Percentiles rank a stretch among this genome's conserved stretches.
Conservation (phyloP, 2,113 vertebrate species). For the Albula goreensis region DNA sequence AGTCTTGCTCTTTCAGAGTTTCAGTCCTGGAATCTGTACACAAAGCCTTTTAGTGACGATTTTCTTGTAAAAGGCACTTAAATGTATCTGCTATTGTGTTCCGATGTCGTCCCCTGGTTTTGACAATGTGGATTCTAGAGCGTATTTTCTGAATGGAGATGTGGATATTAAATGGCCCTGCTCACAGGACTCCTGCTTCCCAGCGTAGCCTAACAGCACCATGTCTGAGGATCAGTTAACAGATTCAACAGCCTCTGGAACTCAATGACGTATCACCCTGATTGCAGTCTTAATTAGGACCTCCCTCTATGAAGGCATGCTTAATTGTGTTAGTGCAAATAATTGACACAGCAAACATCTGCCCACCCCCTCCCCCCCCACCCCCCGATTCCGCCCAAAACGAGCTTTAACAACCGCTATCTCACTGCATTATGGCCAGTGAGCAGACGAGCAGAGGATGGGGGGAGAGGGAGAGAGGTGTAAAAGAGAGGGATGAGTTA, state of each 20-base stretch:
- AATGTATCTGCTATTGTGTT: neutral
- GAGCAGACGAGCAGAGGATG: neutral
- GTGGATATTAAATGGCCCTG: neutral
- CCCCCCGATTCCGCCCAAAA: slow-evolving; percentile 7
- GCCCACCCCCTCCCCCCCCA: neutral
- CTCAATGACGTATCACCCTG: slow-evolving; percentile 72
- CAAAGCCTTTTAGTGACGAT: no score
- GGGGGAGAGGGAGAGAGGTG: neutral
- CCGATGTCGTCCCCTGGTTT: neutral
- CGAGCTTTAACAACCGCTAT: neutral
- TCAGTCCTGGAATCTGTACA: no score
- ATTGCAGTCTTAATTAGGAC: slow-evolving; percentile 73
- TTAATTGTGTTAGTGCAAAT: slow-evolving; percentile 21
- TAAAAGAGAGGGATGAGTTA: slow-evolving; percentile 4
- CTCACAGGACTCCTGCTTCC: neutral
- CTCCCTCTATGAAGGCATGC: neutral
- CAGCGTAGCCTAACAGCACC: neutral
- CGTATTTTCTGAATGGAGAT: neutral
- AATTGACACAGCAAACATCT: slow-evolving; percentile 13
- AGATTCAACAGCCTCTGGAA: slow-evolving; percentile 70
- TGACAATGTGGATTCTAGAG: neutral
- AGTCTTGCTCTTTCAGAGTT: no score
- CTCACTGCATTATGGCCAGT: neutral
- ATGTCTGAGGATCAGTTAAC: slow-evolving; percentile 68
- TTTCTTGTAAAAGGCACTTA: no score